Evolutionary conservation across 2,888 invertebrate species (phyloP).

Genomic region (Lampropteryx suffumata): DNA sequence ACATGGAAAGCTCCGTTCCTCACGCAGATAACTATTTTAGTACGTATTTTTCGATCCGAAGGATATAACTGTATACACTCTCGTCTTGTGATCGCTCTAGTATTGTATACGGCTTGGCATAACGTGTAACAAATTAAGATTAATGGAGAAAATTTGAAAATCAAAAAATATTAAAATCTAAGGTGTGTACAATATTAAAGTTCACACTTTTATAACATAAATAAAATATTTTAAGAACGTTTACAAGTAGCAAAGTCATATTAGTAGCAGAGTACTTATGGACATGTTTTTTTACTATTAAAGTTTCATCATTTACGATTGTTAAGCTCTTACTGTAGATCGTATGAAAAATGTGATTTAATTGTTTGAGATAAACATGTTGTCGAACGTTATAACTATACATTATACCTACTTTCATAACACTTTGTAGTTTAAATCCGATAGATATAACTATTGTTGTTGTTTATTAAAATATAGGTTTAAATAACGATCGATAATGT

Average conservation of each 20-base stretch:
- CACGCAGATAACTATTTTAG: conserved; percentile 67
- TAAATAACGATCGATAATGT: conserved; percentile 64
- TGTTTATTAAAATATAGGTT: conserved; percentile 67
- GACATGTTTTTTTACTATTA: conserved; percentile 52
- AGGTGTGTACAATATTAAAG: conserved; percentile 80
- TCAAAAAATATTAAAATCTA: conserved; percentile 59
- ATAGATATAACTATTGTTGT: conserved; percentile 76
- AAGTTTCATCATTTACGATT: conserved; percentile 59
- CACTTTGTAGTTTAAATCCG: conserved; percentile 71
- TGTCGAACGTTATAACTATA: conserved; percentile 65
- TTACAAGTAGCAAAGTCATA: conserved; percentile 71
- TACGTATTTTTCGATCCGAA: conserved; percentile 70
- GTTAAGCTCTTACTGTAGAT: conserved; percentile 54
- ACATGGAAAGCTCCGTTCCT: conserved; percentile 49
- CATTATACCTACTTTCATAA: conserved; percentile 69
- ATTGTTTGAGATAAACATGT: conserved; percentile 77
- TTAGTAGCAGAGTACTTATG: conserved; percentile 73
- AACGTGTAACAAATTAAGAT: conserved; percentile 72
- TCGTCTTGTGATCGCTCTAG: conserved; percentile 69
- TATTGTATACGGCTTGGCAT: conserved; percentile 79
- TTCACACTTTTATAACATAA: conserved; percentile 61
- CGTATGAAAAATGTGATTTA: conserved; percentile 74
- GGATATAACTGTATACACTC: conserved; percentile 64
- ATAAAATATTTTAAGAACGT: conserved; percentile 76
- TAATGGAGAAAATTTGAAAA: conserved; percentile 56